Evolutionary conservation across 1,140 invertebrate species (phyloP).

Genomic region (Drosophila kepulauana): DNA sequence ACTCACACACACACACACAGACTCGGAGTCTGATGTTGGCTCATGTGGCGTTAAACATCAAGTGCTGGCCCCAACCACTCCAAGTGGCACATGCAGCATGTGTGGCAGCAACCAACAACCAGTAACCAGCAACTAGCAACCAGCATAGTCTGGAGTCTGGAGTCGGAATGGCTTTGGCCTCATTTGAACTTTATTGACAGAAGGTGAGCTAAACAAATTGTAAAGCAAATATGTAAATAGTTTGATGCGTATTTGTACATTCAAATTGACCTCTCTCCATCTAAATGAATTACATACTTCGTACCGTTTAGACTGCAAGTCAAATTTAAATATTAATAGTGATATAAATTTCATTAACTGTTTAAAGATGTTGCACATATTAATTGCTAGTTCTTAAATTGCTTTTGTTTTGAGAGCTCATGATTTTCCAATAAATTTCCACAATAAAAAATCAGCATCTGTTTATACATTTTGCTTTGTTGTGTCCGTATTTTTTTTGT

Average conservation of each 20-base stretch:
- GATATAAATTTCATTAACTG: not conserved
- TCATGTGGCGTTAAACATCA: constrained; percentile 56
- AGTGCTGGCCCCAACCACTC: constrained; percentile 50
- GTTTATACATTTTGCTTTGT: constrained; percentile 19
- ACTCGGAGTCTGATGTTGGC: constrained; percentile 6
- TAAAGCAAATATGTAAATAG: constrained; percentile 11
- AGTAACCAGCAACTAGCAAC: no score
- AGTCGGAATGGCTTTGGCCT: not conserved
- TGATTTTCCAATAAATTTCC: constrained; percentile 14
- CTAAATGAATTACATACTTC: no score
- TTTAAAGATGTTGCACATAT: not conserved
- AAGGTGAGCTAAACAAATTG: constrained; percentile 7
- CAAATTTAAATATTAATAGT: no score
- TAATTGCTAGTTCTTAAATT: constrained; percentile 1
- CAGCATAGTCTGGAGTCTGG: constrained; percentile 2
- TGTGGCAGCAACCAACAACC: constrained; percentile 22
- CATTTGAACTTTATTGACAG: constrained; percentile 20
- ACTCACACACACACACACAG: constrained; percentile 12
- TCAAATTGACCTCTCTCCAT: not conserved
- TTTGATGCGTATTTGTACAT: not conserved
- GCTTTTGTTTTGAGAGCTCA: not conserved
- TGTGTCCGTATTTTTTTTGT: not conserved
- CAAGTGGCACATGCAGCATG: constrained; percentile 27
- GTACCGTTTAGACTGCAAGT: no score
- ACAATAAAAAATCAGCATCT: constrained; percentile 8